Evolutionary conservation across 2,113 vertebrate species (phyloP).

Genomic region (Brachirus orientalis): DNA sequence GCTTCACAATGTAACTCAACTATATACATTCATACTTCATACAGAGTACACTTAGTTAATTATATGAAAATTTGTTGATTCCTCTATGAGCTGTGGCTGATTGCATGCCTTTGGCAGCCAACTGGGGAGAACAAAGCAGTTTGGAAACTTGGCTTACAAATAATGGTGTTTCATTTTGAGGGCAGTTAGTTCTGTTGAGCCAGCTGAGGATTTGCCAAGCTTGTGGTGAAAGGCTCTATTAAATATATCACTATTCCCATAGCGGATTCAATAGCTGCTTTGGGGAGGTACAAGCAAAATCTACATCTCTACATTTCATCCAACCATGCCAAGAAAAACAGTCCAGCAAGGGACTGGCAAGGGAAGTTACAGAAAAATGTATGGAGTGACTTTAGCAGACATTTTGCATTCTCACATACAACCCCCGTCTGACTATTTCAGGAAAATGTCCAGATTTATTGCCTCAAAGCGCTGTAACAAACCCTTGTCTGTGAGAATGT

Average conservation of each 20-base stretch:
- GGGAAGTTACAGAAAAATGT: too few relatives aligned
- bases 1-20: too few relatives aligned
- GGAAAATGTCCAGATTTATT: too few relatives aligned
- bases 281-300: conserved; percentile 19
- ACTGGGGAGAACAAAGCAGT: conserved; percentile 21
- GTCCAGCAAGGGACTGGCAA: not conserved
- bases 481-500: too few relatives aligned
- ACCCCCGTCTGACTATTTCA: too few relatives aligned
- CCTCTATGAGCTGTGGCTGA: conserved; percentile 7
- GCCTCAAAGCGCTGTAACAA: too few relatives aligned
- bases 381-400: too few relatives aligned
- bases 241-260: conserved; percentile 53
- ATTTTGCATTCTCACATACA: too few relatives aligned
- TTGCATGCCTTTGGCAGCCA: conserved; percentile 35
- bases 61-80: conserved; percentile 19
- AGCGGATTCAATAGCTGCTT: conserved; percentile 36
- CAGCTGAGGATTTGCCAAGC: conserved; percentile 46
- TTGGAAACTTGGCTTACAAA: conserved; percentile 63
- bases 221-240: conserved; percentile 43
- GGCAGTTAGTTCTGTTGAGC: conserved; percentile 45
- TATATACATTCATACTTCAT: too few relatives aligned
- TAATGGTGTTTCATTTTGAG: conserved; percentile 51
- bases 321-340: conserved; percentile 19
- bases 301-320: conserved; percentile 6
- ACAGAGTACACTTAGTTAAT: not conserved